A percentile compares a stretch with the other conserved stretches of the same genome.
phyloP scores from a whole-genome alignment of 1,140 invertebrate species.

The Cyclina sinensis region DNA sequence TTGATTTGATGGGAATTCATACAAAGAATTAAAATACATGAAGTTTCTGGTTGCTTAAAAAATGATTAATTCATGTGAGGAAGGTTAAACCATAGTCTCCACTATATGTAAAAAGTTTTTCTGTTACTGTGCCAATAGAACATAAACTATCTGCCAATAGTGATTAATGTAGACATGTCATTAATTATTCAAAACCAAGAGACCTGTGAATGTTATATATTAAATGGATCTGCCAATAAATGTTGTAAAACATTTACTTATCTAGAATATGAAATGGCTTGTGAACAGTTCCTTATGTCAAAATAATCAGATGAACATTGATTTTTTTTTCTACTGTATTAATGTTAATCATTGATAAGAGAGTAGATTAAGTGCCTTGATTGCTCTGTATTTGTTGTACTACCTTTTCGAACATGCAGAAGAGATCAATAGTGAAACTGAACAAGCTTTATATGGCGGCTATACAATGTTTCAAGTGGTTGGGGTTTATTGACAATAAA shows the following conservation, averaged over 20 bases:
- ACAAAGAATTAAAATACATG: no score
- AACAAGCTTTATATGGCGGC: not conserved
- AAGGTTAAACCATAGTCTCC: no score
- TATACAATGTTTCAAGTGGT: no score
- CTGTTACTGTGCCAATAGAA: conserved; percentile 15
- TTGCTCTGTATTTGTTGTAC: not conserved
- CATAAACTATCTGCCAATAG: not conserved
- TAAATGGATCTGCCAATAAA: conserved; percentile 6
- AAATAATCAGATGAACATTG: not conserved
- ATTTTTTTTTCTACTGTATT: conserved; percentile 7
- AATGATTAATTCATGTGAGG: no score
- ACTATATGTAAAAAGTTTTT: no score
- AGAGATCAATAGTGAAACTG: conserved; percentile 4
- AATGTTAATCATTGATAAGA: not conserved
- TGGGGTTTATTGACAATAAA: no score
- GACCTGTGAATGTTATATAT: not conserved
- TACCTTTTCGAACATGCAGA: not conserved
- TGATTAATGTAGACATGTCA: conserved; percentile 1
- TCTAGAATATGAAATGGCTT: conserved; percentile 15
- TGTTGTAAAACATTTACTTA: conserved; percentile 33
- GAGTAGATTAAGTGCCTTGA: conserved; percentile 7
- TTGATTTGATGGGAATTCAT: no score
- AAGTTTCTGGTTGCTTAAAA: no score
- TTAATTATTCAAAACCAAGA: not conserved
- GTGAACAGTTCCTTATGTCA: conserved; percentile 15